A percentile compares a stretch with the other conserved stretches of the same genome.
These are phyloP conservation scores for Plutomurus gul DNA, from an alignment of 1,140 invertebrate genomes.

Conservation along the genomic window DNA sequence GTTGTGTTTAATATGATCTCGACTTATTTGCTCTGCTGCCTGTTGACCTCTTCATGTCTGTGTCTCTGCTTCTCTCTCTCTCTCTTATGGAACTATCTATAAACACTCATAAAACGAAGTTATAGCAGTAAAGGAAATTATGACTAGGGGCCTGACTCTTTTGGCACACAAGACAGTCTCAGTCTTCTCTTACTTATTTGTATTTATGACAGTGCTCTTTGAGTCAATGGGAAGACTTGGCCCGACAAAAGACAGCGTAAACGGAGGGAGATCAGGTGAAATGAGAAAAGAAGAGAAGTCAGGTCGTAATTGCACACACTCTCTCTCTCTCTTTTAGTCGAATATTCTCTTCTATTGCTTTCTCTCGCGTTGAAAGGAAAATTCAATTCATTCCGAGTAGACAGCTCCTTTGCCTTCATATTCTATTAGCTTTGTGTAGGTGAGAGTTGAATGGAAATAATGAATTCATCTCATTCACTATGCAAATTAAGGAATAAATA, in stretches of 20 bases:
- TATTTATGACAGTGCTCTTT: neutral
- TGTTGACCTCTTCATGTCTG: too few species aligned
- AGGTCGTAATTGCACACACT: neutral
- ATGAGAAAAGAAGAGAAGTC: neutral
- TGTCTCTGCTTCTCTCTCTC: too few species aligned
- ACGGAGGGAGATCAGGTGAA: neutral
- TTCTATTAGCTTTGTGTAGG: neutral
- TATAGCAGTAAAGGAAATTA: constrained; percentile 15
- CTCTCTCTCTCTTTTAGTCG: neutral
- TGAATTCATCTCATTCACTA: neutral
- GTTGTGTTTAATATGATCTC: too few species aligned
- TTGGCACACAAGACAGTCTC: neutral
- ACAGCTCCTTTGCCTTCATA: neutral
- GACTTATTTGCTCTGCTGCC: too few species aligned
- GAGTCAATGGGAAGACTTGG: neutral
- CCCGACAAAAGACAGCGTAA: neutral
- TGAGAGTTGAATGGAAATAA: neutral
- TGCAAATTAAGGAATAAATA: neutral
- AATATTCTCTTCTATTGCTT: too few species aligned
- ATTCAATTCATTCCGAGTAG: neutral
- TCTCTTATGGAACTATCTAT: neutral
- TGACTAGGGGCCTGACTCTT: neutral
- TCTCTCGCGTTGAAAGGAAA: constrained; percentile 2
- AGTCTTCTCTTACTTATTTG: neutral
- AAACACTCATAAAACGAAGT: constrained; percentile 2